phyloP scores from a whole-genome alignment of 2,113 vertebrate species.

The Alethe castanea region DNA sequence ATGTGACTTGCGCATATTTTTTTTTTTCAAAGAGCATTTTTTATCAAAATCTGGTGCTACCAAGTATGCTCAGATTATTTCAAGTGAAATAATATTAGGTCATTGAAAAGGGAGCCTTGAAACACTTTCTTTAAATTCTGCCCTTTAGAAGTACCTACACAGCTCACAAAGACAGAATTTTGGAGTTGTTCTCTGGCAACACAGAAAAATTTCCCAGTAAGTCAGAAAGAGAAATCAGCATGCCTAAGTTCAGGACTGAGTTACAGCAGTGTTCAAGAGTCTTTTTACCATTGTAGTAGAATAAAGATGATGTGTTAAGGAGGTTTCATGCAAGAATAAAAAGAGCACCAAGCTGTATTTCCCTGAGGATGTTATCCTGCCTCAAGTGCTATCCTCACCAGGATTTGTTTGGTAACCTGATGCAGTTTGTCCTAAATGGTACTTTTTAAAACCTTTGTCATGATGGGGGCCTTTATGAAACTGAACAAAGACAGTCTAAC shows the following conservation, averaged over 20 bases:
- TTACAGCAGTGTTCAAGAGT: not conserved
- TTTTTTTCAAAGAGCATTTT: conserved; percentile 52
- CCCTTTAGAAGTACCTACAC: not conserved
- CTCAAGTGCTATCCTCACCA: not conserved
- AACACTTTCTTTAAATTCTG: not conserved
- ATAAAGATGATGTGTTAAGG: not conserved
- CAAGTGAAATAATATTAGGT: conserved; percentile 25
- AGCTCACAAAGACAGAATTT: not conserved
- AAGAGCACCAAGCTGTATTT: not conserved
- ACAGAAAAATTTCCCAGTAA: not conserved
- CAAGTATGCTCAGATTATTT: conserved; percentile 7
- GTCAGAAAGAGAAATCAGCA: not conserved
- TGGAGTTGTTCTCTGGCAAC: not conserved
- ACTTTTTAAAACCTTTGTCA: not conserved
- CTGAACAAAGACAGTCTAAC: not conserved
- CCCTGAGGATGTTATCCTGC: not conserved
- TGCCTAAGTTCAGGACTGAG: not conserved
- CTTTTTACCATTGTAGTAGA: not conserved
- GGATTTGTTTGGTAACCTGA: not conserved
- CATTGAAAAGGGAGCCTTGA: not conserved
- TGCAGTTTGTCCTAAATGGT: not conserved
- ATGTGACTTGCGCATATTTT: conserved; percentile 47
- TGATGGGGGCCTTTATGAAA: not conserved
- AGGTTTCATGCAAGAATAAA: not conserved
- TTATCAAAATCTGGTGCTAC: conserved; percentile 44